phyloP scores from a whole-genome alignment of 2,888 invertebrate species.

The Iphiclides podalirius region DNA sequence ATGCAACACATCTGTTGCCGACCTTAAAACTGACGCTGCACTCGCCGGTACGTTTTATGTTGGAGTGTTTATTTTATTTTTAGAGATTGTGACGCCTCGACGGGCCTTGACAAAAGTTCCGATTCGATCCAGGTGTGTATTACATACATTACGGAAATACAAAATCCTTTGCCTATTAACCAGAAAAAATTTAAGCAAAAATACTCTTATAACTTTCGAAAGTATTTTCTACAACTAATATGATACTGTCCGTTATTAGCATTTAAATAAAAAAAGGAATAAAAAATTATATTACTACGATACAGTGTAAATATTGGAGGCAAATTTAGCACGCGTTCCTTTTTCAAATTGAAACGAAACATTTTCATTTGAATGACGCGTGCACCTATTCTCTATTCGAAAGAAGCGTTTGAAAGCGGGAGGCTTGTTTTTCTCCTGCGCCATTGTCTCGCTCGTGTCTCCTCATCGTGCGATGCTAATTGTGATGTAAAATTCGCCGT shows the following conservation, averaged over 20 bases:
- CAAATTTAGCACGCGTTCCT: background rate
- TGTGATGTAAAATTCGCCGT: conserved; percentile 70
- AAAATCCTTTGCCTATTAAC: too few species aligned
- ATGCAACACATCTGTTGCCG: conserved; percentile 44
- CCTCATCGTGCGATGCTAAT: conserved; percentile 62
- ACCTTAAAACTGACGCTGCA: conserved; percentile 25
- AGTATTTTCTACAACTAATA: too few species aligned
- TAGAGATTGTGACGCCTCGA: too few species aligned
- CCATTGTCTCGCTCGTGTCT: conserved; percentile 64
- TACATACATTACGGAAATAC: too few species aligned
- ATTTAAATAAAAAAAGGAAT: too few species aligned
- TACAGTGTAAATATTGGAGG: too few species aligned
- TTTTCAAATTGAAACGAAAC: conserved; percentile 3
- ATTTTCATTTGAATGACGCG: conserved; percentile 16
- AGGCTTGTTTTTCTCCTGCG: conserved; percentile 68
- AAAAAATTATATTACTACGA: too few species aligned
- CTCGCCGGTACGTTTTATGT: too few species aligned
- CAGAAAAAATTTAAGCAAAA: too few species aligned
- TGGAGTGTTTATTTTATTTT: background rate
- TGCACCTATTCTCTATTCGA: conserved; percentile 34
- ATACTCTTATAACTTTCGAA: background rate
- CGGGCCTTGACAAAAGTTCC: too few species aligned
- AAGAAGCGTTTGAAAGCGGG: conserved; percentile 53
- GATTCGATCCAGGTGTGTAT: too few species aligned
- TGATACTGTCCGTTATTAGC: too few species aligned